Conservation (phyloP, 2,888 invertebrate genomes). For the Xestia c-nigrum region DNA sequence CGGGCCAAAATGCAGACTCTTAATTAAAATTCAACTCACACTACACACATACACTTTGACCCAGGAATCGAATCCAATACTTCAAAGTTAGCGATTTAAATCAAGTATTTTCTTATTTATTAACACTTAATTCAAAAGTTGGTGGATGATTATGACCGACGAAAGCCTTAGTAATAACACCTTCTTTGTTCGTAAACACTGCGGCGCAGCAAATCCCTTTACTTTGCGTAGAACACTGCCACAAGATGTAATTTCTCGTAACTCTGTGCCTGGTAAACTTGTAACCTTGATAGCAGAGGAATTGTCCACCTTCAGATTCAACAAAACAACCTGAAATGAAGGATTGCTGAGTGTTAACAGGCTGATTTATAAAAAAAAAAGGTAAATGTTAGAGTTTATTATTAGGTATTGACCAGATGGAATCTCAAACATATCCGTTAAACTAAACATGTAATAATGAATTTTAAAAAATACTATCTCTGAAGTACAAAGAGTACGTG, state of each 20-base stretch:
- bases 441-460: no score
- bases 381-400: no score
- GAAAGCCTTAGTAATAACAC: slow-evolving; percentile 47
- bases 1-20: no score
- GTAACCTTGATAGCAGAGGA: slow-evolving; percentile 33
- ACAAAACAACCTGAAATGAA: slow-evolving; percentile 23
- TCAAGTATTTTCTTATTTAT: neutral
- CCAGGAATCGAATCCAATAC: neutral
- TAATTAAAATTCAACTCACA: no score
- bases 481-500: no score
- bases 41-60: no score
- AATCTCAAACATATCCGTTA: no score
- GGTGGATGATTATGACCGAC: slow-evolving; percentile 28
- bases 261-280: slow-evolving; percentile 39
- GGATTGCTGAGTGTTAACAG: neutral
- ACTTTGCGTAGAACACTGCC: slow-evolving; percentile 39
- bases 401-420: no score
- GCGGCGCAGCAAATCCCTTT: slow-evolving; percentile 37
- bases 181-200: slow-evolving; percentile 54
- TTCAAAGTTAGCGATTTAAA: neutral
- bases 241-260: slow-evolving; percentile 4
- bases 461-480: no score
- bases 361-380: neutral
- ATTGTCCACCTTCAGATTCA: slow-evolving; percentile 9
- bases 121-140: neutral